phyloP scores from a whole-genome alignment of 2,888 invertebrate genomes.

The Tiliacea citrago region DNA sequence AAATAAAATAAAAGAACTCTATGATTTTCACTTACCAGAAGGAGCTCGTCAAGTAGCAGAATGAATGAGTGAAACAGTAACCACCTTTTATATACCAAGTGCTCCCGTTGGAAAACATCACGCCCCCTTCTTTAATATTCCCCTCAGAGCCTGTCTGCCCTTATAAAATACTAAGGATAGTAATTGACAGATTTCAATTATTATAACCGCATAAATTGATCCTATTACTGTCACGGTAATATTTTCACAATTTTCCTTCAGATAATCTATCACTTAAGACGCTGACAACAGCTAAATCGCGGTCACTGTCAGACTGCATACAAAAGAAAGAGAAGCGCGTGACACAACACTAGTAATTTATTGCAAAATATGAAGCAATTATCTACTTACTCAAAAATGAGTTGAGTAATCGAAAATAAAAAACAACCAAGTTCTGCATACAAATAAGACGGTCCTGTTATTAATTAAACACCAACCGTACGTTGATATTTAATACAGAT shows the following conservation, averaged over 20 bases:
- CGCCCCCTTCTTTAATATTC: conserved; percentile 89
- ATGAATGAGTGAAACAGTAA: conserved; percentile 69
- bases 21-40: conserved; percentile 62
- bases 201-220: conserved; percentile 78
- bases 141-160: conserved; percentile 78
- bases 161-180: conserved; percentile 71
- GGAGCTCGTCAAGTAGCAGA: conserved; percentile 60
- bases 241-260: conserved; percentile 62
- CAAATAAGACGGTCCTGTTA: no score
- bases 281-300: no score
- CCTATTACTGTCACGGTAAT: conserved; percentile 74
- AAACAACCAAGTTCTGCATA: no score
- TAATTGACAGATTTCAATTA: conserved; percentile 89
- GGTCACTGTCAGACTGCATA: no score
- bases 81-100: conserved; percentile 79
- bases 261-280: conserved; percentile 38
- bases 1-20: background rate
- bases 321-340: no score
- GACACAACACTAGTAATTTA: no score
- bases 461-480: no score
- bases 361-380: no score
- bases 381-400: no score
- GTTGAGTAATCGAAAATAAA: no score
- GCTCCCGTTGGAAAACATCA: conserved; percentile 76
- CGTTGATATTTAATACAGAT: no score